A percentile compares a stretch with the other conserved stretches of the same genome.
Evolutionary conservation across 1,140 invertebrate genomes (phyloP).

Genomic region (Leguminivora glycinivorella): DNA sequence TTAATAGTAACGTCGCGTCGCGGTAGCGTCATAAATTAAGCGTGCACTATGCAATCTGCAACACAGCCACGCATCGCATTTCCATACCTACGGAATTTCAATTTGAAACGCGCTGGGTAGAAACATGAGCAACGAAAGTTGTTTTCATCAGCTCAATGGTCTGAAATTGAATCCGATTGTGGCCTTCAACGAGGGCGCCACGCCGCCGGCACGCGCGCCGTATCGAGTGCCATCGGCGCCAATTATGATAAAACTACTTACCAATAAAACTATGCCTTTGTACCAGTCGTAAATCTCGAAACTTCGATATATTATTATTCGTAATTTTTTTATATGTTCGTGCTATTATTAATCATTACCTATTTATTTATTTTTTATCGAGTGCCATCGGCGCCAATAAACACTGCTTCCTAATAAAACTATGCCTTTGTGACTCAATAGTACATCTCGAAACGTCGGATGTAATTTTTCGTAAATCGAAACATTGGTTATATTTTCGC

Average conservation of each 20-base stretch:
- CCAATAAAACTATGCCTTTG: neutral
- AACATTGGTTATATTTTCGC: no score
- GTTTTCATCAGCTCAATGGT: conserved; percentile 38
- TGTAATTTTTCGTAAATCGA: no score
- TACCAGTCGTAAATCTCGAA: neutral
- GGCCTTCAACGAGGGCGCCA: conserved; percentile 47
- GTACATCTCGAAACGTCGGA: no score
- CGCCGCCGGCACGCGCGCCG: conserved; percentile 30
- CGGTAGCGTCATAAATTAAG: neutral
- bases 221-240: conserved; percentile 35
- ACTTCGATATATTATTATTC: neutral
- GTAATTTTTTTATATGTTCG: no score
- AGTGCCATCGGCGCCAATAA: conserved; percentile 29
- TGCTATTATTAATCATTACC: no score
- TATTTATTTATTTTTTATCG: neutral
- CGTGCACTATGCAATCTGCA: neutral
- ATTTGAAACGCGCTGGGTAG: neutral
- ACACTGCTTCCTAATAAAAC: no score
- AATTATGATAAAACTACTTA: conserved; percentile 28
- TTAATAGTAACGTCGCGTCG: neutral
- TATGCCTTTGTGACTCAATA: no score
- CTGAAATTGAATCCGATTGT: conserved; percentile 45
- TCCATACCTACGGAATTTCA: neutral
- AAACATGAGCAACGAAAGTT: conserved; percentile 20
- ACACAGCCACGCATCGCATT: neutral